phyloP scores from a whole-genome alignment of 1,140 invertebrate genomes.

The Leptoteleia sp. region DNA sequence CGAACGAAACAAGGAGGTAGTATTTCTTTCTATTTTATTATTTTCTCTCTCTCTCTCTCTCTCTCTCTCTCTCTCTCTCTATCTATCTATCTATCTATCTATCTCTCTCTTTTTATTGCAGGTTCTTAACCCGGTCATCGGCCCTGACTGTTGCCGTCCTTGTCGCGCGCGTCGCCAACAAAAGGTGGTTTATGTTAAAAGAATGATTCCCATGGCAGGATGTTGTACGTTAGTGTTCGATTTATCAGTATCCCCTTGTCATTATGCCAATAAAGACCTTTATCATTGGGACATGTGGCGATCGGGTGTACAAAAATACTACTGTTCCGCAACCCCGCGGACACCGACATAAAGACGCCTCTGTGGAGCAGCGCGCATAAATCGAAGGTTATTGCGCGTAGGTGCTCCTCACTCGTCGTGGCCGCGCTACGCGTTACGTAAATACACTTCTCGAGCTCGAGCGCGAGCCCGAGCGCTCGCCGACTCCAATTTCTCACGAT shows the following conservation, averaged over 20 bases:
- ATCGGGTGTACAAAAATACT: slow-evolving; percentile 71
- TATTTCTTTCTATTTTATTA: too few species aligned
- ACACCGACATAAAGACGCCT: slow-evolving; percentile 69
- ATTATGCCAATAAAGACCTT: slow-evolving; percentile 68
- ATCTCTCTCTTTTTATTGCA: too few species aligned
- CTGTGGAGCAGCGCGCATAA: slow-evolving; percentile 63
- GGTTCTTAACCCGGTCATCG: slow-evolving; percentile 46
- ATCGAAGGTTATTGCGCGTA: slow-evolving; percentile 67
- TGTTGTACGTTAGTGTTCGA: slow-evolving; percentile 65
- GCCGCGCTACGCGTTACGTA: slow-evolving; percentile 54
- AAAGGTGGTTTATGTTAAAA: slow-evolving; percentile 60
- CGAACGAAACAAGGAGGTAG: too few species aligned
- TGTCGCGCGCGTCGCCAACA: slow-evolving; percentile 31
- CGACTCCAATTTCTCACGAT: slow-evolving; percentile 58
- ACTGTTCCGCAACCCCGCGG: slow-evolving; percentile 69
- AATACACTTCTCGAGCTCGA: too few species aligned
- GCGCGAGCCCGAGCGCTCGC: slow-evolving; percentile 20
- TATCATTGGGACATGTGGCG: slow-evolving; percentile 69
- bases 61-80: too few species aligned
- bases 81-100: too few species aligned
- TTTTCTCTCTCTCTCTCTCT: too few species aligned
- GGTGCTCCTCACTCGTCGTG: slow-evolving; percentile 54
- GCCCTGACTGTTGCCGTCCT: slow-evolving; percentile 16
- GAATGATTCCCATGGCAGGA: slow-evolving; percentile 65
- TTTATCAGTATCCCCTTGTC: slow-evolving; percentile 64